A percentile compares a stretch with the other conserved stretches of the same genome.
phyloP scores from a whole-genome alignment of 2,113 vertebrate species.

The Rhinichthys klamathensis region DNA sequence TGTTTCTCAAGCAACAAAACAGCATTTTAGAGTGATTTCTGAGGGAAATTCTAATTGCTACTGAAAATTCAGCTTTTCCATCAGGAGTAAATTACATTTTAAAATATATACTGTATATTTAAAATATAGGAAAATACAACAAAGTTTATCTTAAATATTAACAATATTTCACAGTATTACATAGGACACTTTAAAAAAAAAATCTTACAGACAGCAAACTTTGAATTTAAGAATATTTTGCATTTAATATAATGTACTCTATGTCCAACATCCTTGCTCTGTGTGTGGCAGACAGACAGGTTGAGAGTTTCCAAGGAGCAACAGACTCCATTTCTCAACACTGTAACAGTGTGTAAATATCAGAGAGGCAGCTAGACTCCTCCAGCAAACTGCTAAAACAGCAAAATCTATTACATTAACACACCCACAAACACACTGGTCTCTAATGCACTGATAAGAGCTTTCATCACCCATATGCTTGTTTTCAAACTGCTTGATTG shows the following conservation, averaged over 20 bases:
- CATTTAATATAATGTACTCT: background rate
- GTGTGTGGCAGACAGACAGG: background rate
- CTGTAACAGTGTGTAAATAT: slow-evolving; percentile 33
- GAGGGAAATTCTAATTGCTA: background rate
- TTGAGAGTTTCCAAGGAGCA: slow-evolving; percentile 15
- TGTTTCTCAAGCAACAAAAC: background rate
- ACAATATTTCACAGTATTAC: background rate
- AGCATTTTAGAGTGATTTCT: background rate
- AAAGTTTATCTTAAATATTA: background rate
- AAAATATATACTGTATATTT: too few species aligned
- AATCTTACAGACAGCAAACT: background rate
- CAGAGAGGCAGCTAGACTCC: slow-evolving; percentile 7
- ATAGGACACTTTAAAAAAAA: background rate
- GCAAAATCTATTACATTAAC: slow-evolving; percentile 44
- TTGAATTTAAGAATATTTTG: too few species aligned
- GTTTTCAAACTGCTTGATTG: slow-evolving; percentile 18
- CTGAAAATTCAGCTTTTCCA: background rate
- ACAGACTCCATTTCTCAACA: slow-evolving; percentile 27
- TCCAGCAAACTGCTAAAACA: slow-evolving; percentile 62
- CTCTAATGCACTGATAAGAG: slow-evolving; percentile 33
- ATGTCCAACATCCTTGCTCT: background rate
- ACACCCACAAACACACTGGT: slow-evolving; percentile 44
- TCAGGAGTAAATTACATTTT: too few species aligned
- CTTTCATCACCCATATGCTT: slow-evolving; percentile 40
- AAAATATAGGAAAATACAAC: background rate